Evolutionary conservation across 2,113 vertebrate genomes (phyloP), one percentile per base, ranked within the genome.

Genomic region (Chascanopsetta lugubris): DNA sequence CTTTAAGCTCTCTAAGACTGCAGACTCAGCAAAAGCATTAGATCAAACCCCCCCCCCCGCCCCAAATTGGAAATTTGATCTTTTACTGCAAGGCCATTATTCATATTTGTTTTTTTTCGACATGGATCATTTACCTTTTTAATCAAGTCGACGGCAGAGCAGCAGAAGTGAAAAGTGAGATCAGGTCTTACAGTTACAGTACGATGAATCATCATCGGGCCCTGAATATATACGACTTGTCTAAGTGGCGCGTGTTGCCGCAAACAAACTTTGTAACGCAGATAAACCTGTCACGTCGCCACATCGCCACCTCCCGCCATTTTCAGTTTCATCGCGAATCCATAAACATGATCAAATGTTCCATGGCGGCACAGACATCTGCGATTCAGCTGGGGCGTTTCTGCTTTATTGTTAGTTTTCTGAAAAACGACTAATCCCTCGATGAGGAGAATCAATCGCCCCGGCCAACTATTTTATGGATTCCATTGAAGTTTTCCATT

Each of bases 401-500:
- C 7, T 8, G 30, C n/a, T 67, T 61, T 75, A 46, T 47, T 56
- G 51, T 47, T 32, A 27, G 1, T 15, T 51, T 49, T 32, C 22
- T 43, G 49, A 69, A 64, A 55, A 20, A 2, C 24, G 32, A 40
- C 46, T 53, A 64, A 78, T 78, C 74, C 56, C 68, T 60, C 25
- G 20, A 59, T 67, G 34, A 67, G 71, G 30, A 61, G 71, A 68
- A 65, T 15, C 40, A 10, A 53, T 25, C 30, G n/a, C n/a, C 9
- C 46, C 21, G 13, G 72, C 75, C 67, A 82, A 43, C 56, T 63
- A 36, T 70, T 77, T 72, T 42, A 0, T 5, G 38, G 24, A 67
- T 62, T 82, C 72, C 67, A 71, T 36, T 69, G 60, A 65, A 2
- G 9, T 47, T 43, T 67, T 61, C 56, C 65, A 26, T 60, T 82